Evolutionary conservation across 2,113 vertebrate species (phyloP).

Genomic region (Hemiscyllium ocellatum): DNA sequence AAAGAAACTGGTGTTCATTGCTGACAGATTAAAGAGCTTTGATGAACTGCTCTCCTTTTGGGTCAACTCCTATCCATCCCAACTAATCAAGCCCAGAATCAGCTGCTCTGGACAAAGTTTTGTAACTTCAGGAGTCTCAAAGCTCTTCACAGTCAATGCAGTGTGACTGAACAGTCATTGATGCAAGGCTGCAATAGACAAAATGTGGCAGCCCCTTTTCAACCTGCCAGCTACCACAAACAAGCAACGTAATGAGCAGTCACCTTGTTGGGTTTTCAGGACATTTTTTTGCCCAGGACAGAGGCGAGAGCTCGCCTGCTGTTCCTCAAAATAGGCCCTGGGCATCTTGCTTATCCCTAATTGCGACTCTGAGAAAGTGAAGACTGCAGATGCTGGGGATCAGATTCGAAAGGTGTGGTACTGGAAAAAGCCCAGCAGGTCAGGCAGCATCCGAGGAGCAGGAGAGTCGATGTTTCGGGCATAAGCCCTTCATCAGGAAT

Average conservation of each 20-base stretch:
- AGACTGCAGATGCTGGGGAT: too few relatives aligned
- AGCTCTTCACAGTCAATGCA: not conserved
- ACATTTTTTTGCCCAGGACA: not conserved
- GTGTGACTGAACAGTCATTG: too few relatives aligned
- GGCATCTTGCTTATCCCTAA: not conserved
- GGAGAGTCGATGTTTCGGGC: too few relatives aligned
- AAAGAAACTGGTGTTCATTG: not conserved
- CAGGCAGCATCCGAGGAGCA: too few relatives aligned
- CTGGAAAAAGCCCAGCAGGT: too few relatives aligned
- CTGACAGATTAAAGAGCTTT: not conserved
- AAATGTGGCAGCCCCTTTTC: not conserved
- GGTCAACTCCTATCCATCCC: not conserved
- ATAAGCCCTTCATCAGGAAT: too few relatives aligned
- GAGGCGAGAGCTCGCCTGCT: not conserved
- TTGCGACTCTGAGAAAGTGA: too few relatives aligned
- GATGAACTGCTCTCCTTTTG: not conserved
- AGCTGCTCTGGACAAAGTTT: not conserved
- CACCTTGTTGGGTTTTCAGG: not conserved
- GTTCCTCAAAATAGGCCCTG: not conserved
- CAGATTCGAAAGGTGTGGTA: too few relatives aligned
- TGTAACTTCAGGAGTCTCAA: not conserved
- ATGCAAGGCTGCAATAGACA: not conserved
- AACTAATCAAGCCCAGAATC: not conserved
- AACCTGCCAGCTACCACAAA: not conserved
- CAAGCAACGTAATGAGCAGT: not conserved